These are phyloP conservation scores for Ceraclea dissimilis DNA, from an alignment of 2,888 invertebrate genomes.

Conservation along the genomic window DNA sequence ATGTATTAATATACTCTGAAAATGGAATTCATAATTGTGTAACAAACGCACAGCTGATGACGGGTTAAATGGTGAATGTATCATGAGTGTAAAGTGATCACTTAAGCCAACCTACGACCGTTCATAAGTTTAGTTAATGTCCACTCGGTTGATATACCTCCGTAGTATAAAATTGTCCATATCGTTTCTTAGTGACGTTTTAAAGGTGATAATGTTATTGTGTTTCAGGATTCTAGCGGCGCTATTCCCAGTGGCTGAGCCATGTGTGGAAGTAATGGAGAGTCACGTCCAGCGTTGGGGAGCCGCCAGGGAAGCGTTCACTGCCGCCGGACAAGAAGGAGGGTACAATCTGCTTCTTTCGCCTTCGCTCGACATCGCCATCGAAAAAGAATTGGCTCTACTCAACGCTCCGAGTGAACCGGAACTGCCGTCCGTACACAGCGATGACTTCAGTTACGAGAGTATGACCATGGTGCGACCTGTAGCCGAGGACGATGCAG, in stretches of 20 bases:
- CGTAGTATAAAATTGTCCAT: no score
- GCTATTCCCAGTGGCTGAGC: constrained; percentile 45
- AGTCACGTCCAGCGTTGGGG: constrained; percentile 55
- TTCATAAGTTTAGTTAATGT: no score
- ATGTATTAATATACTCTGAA: no score
- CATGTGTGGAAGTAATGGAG: constrained; percentile 43
- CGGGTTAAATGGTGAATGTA: no score
- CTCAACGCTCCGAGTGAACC: background rate
- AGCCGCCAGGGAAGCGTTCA: constrained; percentile 37
- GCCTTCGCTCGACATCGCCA: constrained; percentile 14
- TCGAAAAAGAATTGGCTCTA: constrained; percentile 11
- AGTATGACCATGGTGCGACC: background rate
- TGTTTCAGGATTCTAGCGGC: constrained; percentile 42
- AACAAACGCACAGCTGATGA: no score
- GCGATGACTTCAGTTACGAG: background rate
- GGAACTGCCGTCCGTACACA: background rate
- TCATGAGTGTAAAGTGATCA: no score
- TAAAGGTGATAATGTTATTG: no score
- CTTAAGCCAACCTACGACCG: no score
- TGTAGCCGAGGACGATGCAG: background rate
- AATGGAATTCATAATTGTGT: no score
- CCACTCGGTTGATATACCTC: no score
- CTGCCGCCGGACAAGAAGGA: constrained; percentile 7
- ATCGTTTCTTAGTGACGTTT: no score
- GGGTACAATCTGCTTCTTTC: constrained; percentile 19